A percentile compares a stretch with the other conserved stretches of the same genome.
Evolutionary conservation across 2,888 invertebrate species (phyloP).

Genomic region (Melanostoma scalare): DNA sequence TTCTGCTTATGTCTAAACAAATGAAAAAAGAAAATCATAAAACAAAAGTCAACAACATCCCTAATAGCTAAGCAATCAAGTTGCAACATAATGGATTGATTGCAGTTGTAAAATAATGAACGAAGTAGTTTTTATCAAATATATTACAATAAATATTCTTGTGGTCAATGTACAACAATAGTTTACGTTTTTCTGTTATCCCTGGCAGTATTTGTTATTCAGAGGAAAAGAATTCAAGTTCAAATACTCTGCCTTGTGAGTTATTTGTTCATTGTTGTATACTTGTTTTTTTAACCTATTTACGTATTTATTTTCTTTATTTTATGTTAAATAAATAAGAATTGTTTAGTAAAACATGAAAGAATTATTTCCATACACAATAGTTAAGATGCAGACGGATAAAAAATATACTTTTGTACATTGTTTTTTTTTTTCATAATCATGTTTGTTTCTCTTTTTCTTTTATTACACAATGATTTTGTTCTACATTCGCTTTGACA

Average conservation of each 20-base stretch:
- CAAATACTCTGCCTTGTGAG: constrained; percentile 11
- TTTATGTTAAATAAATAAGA: background rate
- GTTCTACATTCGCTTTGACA: constrained; percentile 44
- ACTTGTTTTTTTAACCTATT: background rate
- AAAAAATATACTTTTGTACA: constrained; percentile 53
- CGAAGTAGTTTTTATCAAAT: background rate
- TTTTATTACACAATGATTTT: constrained; percentile 50
- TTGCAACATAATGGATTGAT: constrained; percentile 17
- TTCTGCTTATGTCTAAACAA: constrained; percentile 14
- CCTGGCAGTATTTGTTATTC: constrained; percentile 63
- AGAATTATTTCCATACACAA: constrained; percentile 36
- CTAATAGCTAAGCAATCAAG: constrained; percentile 20
- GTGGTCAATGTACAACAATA: constrained; percentile 39
- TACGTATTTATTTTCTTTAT: constrained; percentile 18
- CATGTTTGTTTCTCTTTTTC: constrained; percentile 28
- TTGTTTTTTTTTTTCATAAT: background rate
- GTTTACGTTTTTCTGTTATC: constrained; percentile 19
- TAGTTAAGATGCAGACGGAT: constrained; percentile 23
- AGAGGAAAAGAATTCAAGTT: constrained; percentile 5
- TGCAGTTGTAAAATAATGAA: constrained; percentile 14
- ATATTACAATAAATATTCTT: constrained; percentile 44
- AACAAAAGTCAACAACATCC: constrained; percentile 3
- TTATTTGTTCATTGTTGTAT: background rate
- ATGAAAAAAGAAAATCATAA: constrained; percentile 20
- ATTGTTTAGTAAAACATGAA: constrained; percentile 3